These are phyloP conservation scores for Hippolais icterina DNA, from an alignment of 2,113 vertebrate species.

Conservation along the genomic window DNA sequence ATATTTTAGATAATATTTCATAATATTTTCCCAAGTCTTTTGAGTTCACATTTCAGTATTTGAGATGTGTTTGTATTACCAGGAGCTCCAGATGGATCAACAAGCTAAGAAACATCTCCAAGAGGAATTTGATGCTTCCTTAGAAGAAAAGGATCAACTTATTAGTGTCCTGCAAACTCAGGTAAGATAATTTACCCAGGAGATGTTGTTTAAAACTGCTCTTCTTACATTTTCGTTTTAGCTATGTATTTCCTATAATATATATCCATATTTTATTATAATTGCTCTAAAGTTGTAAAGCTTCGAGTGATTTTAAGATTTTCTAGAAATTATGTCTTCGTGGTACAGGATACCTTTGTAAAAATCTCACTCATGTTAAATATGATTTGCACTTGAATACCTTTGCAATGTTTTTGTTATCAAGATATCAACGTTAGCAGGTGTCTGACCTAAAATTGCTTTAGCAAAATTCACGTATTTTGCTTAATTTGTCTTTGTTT, in stretches of 20 bases:
- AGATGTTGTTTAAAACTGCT: not conserved
- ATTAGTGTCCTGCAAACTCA: constrained; percentile 96
- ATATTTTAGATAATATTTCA: not conserved
- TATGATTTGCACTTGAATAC: not conserved
- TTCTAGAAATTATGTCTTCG: not conserved
- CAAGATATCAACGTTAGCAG: not conserved
- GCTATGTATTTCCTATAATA: not conserved
- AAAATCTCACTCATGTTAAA: not conserved
- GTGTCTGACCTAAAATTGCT: not conserved
- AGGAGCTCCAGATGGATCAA: constrained; percentile 99
- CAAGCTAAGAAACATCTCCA: constrained; percentile 98
- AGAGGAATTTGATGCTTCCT: constrained; percentile 92
- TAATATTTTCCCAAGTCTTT: not conserved
- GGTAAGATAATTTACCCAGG: constrained; percentile 59
- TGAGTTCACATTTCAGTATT: not conserved
- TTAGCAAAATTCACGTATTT: not conserved
- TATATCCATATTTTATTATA: not conserved
- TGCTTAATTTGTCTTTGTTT: not conserved
- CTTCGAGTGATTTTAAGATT: not conserved
- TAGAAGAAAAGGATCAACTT: constrained; percentile 96
- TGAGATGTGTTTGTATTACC: not conserved
- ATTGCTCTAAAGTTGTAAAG: not conserved
- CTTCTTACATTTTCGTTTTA: not conserved
- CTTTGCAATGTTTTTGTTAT: not conserved
- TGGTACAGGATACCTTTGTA: not conserved